Evolutionary conservation across 2,797 vertebrate species (phyloP), one percentile per base, ranked within the genome.

Genomic region (Monodelphis domestica): DNA sequence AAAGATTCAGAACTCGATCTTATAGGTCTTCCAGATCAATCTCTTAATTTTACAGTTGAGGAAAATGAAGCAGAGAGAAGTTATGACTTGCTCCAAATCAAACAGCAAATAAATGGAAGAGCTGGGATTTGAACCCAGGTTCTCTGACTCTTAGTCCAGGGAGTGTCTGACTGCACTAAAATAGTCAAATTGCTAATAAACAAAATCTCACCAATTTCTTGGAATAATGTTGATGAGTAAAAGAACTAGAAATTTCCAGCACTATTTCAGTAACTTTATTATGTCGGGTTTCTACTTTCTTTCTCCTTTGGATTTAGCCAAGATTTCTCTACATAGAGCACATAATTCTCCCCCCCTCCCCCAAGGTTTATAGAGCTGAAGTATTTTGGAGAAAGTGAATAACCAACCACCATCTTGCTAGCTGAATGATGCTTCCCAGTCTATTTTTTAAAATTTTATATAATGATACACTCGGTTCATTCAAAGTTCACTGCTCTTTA

Each of bases 401-500:
- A 70, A 70, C 14, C 6, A 21, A 38, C 45, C 17, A 38, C 45
- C 17, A 45, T 45, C n/a, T 24, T 70, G 17, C 63, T 38, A 78
- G 21, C 4, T 78, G 63, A 14, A 21, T 45, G n/a, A 78, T 21
- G 92, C 93, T 94, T 92, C 38, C 55, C 59, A 91, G 54, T 50
- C 15, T 90, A 57, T 78, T 94, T 93, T 87, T 56, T 53, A 10
- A 89, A 78, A 94, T 95, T 95, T 94, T 51, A 87, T 94, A 95
- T 96, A 93, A 92, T 63, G 63, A 94, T 84, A 96, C 93, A 93
- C 24, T 6, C 26, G 94, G 94, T 93, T 96, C 93, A 96, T 94
- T 91, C 94, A 95, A 78, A 97, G 50, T 53, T 84, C 90, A 89
- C 55, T 93, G 91, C 96, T 97, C 95, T 95, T 94, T 90, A 93